Evolutionary conservation across 2,888 invertebrate genomes (phyloP), one percentile per base, ranked within the genome.

Genomic region (Clunio marinus): DNA sequence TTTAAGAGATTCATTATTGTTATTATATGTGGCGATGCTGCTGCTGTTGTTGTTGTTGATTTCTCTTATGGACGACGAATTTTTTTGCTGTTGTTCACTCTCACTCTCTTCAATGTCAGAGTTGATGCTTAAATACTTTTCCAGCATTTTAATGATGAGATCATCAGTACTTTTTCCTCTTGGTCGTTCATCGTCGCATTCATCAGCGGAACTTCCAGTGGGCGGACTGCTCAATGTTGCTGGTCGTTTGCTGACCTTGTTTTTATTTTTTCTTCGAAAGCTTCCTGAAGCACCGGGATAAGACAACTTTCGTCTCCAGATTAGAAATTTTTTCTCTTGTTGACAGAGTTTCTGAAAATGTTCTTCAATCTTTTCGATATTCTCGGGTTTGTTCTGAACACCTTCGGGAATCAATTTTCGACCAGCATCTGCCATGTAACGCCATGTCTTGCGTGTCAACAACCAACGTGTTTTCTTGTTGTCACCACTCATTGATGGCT

Each of bases 351-450:
- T 87, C 75, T 92, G 91, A 76, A 92, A 93, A 76, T 91, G 88
- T 24, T 88, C 87, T 75, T 93, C 92, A 72, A 92, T 87, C 72
- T 87, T 86, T 1, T 89, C 88, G 70, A 93, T 82, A 74, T 91
- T 91, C 75, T 92, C 91, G 1, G 83, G 78, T 2, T 87, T 83
- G 76, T 88, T 88, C 74, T 85, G 84, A 2, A 84, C 83, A 20
- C 89, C 88, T 63, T 92, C 92, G n/a, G 93, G 93, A 69, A 93
- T 87, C 63, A 93, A 82, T 75, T 89, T 88, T 70, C 90, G 86
- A 55, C 93, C 93, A 28, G 92, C 91, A 73, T 93, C 93, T n/a
- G 91, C 86, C 93, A 93, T 93, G 78, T 93, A 93, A 73, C 91
- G 83, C 93, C 93, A 93, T 59, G 93, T 93, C 80, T 93, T 93